Base-by-base conservation (phyloP, 2,113 vertebrate species). In the Campylomormyrus numenius region DNA sequence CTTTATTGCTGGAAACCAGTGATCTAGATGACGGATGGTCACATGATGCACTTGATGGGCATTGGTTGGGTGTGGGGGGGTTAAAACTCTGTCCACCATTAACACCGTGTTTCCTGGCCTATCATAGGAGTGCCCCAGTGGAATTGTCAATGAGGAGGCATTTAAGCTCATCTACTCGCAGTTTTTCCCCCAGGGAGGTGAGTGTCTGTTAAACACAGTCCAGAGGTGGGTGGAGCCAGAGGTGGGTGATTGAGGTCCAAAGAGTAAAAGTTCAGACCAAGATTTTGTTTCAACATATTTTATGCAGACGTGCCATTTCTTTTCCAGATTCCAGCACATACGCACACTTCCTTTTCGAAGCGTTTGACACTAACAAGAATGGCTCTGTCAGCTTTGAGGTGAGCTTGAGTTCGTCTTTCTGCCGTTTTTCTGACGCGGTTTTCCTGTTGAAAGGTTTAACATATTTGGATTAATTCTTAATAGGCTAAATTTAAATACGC, bases 131-230 rank as follows among this genome's bases (percentile, higher is more conserved):
- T 99, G 98, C 94, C 98, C 98, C 0, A 97, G 95, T 0, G 98
- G 98, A 70, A 95, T 96, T n/a, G 98, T 99, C 93, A 97, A 97
- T 0, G 98, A 99, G 92, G 98, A 99, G 66, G 97, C 97, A n/a
- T 99, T 99, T 94, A 98, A 98, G 95, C 96, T 94, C 93, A 99
- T 99, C 90, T 99, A 99, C 93, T 97, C 97, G 39, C 96, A 98
- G 94, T 99, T 99, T 95, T 99, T 99, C 92, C 98, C 98, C 45
- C 97, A 98, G 91, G 98, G 98, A 96, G 98, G 98, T 99, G 87
- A 88, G 87, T 66, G 9, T 88, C 83, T 19, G 42, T 24, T 24
- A 85, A 45, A 39, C 35, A 19, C 31, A 80, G 13, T 80, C 74
- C 35, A 19, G 15, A 19, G 53, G 53, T 56, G 53, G 53, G 5